Evolutionary conservation across 2,113 vertebrate species (phyloP).

Genomic region (Tricholaema leucomelas): DNA sequence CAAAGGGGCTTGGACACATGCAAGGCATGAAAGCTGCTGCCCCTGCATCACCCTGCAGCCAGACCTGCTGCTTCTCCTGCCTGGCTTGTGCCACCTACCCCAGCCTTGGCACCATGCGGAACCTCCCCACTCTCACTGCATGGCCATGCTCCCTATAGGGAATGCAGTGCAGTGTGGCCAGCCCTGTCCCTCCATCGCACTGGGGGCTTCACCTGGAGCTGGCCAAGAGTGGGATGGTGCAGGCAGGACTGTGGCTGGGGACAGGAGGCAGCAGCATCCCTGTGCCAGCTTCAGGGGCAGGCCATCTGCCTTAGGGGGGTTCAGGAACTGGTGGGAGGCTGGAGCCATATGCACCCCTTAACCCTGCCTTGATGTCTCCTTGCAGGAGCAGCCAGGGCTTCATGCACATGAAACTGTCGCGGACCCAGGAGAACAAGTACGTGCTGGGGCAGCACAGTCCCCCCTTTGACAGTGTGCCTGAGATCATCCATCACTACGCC

Average conservation of each 20-base stretch:
- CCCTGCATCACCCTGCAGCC: rapidly evolving
- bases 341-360: not conserved
- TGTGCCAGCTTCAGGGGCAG: not conserved
- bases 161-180: not conserved
- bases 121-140: not conserved
- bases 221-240: not conserved
- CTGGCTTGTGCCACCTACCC: not conserved
- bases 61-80: not conserved
- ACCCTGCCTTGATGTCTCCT: constrained; percentile 18
- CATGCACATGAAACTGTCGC: constrained; percentile 98
- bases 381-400: constrained; percentile 98
- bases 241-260: rapidly evolving
- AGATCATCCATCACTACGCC: constrained; percentile 96
- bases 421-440: constrained; percentile 96
- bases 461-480: constrained; percentile 93
- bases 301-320: rapidly evolving
- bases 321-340: not conserved
- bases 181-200: not conserved
- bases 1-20: not conserved
- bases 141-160: rapidly evolving
- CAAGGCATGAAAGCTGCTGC: rapidly evolving
- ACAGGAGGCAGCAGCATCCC: not conserved
- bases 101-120: rapidly evolving
- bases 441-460: constrained; percentile 97
- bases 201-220: not conserved